phyloP scores from a whole-genome alignment of 2,113 vertebrate species.

The Gallinago paraguaiae region DNA sequence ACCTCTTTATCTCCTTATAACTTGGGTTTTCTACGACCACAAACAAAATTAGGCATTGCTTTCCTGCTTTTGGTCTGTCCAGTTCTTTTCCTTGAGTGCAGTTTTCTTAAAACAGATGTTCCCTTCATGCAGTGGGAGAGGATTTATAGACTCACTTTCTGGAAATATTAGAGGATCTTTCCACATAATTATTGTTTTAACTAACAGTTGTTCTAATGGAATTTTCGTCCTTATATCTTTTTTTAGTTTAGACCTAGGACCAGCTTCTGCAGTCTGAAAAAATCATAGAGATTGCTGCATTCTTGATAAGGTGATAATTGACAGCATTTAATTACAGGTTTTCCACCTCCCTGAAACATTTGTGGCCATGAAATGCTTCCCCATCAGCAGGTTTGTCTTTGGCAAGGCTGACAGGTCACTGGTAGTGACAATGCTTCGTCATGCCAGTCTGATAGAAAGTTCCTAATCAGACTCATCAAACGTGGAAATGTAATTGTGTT shows the following conservation, averaged over 20 bases:
- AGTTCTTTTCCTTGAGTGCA: neutral
- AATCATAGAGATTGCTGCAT: neutral
- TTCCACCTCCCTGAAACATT: neutral
- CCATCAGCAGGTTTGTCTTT: neutral
- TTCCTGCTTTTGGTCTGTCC: neutral
- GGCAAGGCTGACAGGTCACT: neutral
- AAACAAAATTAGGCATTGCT: neutral
- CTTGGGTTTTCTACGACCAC: neutral
- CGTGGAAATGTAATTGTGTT: constrained; percentile 61
- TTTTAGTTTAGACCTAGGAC: neutral
- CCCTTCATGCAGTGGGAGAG: neutral
- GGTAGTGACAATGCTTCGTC: neutral
- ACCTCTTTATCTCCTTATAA: neutral
- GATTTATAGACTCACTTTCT: neutral
- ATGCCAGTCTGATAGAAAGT: neutral
- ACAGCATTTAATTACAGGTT: neutral
- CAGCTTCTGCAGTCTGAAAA: neutral
- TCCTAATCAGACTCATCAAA: constrained; percentile 69
- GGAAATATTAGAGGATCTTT: neutral
- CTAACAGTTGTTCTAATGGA: rapidly evolving
- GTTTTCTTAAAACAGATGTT: neutral
- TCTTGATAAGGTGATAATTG: neutral
- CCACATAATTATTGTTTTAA: neutral
- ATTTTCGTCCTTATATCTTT: neutral
- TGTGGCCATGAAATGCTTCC: neutral